phyloP scores from a whole-genome alignment of 2,888 invertebrate species.

The Gymnoscelis rufifasciata region DNA sequence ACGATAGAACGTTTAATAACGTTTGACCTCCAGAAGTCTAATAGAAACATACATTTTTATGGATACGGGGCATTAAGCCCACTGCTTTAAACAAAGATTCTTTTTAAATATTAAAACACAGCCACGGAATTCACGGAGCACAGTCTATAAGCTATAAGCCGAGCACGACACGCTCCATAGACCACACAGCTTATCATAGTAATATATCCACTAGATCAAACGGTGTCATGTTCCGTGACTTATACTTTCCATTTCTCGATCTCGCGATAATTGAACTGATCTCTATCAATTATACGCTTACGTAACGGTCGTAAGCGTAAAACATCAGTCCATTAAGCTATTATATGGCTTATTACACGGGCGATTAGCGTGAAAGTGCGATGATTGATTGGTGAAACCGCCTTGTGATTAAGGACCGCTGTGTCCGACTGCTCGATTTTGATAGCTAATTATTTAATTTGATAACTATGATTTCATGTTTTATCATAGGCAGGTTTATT shows the following conservation, averaged over 20 bases:
- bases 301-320: constrained; percentile 36
- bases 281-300: constrained; percentile 41
- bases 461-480: too few relatives aligned
- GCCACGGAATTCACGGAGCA: too few relatives aligned
- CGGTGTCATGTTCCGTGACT: neutral
- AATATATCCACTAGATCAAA: neutral
- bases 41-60: too few relatives aligned
- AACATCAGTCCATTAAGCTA: constrained; percentile 32
- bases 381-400: constrained; percentile 51
- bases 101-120: too few relatives aligned
- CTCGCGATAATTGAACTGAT: constrained; percentile 34
- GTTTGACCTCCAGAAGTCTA: too few relatives aligned
- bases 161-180: too few relatives aligned
- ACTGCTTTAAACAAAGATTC: too few relatives aligned
- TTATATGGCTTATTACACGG: constrained; percentile 51
- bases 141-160: too few relatives aligned
- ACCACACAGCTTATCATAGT: neutral
- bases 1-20: too few relatives aligned
- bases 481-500: too few relatives aligned
- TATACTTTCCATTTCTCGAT: constrained; percentile 44
- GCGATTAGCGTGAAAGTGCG: constrained; percentile 58
- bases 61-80: too few relatives aligned
- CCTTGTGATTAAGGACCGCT: constrained; percentile 12
- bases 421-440: constrained; percentile 13
- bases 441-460: too few relatives aligned